Base-by-base conservation (phyloP, 2,797 vertebrate species). In the Enteromius fasciolatus region DNA sequence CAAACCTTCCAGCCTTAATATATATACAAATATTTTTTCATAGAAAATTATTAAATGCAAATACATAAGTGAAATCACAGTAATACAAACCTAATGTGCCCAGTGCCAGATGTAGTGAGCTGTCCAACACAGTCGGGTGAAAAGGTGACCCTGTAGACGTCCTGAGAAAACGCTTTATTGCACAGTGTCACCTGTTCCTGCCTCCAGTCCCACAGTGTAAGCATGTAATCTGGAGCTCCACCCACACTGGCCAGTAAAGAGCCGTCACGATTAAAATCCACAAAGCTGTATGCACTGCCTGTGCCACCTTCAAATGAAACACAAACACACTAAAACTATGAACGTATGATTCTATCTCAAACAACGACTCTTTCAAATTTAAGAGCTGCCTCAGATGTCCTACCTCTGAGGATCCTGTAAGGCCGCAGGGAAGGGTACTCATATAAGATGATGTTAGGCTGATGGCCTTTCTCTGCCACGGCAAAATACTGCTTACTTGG, bases 191-290 rank as follows among this genome's bases (percentile, higher is more conserved):
- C 95, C 83, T 95, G 92, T 88, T 99, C 97, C 84, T 95, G 91
- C 85, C 89, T 96, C 98, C 98, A 99, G 63, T 96, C 92, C 98
- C 98, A 99, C 76, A 99, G 89, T 1, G 96, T 98, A 88, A 99
- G 82, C 89, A 93, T 97, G 86, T 95, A 96, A 89, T 98, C 97
- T 0, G 97, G 96, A 9, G 89, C 89, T 48, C 93, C 87, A 2
- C 97, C 96, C 83, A 98, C 92, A 17, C 95, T 97, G 76, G 95
- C 97, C 89, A 99, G 90, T 86, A 98, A 89, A 36, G 85, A 92
- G 63, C 98, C 97, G 0, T 92, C 91, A 1, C 0, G 3, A 86
- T 96, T 97, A 86, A 99, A 99, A 87, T 96, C 93, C 86, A 96
- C 91, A 69, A 83, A 96, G 83, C 94, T 94, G 88, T 96, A 99